Conservation (phyloP, 2,113 vertebrate genomes). For the Oreotragus oreotragus region DNA sequence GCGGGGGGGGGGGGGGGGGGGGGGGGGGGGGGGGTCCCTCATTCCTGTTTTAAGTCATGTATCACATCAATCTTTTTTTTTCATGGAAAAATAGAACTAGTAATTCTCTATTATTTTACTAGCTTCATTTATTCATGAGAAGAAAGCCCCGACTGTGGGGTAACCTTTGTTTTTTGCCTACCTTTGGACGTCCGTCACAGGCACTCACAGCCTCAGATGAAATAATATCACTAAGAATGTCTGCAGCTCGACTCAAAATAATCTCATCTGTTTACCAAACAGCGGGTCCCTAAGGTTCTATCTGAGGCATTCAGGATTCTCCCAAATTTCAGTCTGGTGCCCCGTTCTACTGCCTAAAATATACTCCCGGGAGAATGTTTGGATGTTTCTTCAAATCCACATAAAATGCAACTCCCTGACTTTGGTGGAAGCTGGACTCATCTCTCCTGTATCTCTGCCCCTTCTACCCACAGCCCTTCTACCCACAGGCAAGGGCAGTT, state of each 20-base stretch:
- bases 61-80: no score
- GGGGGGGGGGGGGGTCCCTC: fast-evolving
- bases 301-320: not conserved
- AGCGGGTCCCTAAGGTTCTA: not conserved
- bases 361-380: not conserved
- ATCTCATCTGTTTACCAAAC: not conserved
- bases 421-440: no score
- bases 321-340: not conserved
- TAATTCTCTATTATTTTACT: not conserved
- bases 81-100: not conserved
- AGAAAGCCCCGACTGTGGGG: not conserved
- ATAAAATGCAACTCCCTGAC: not conserved
- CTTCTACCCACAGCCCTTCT: not conserved
- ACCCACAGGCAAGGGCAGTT: no score
- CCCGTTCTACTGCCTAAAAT: not conserved
- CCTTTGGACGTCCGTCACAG: not conserved
- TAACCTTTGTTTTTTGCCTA: not conserved
- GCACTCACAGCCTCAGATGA: not conserved
- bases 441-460: no score
- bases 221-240: not conserved
- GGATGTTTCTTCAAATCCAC: not conserved
- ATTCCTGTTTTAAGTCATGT: not conserved
- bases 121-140: not conserved
- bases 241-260: not conserved
- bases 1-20: no score